These are phyloP conservation scores for Poicephalus meyeri DNA, from an alignment of 2,113 vertebrate species.

Conservation along the genomic window DNA sequence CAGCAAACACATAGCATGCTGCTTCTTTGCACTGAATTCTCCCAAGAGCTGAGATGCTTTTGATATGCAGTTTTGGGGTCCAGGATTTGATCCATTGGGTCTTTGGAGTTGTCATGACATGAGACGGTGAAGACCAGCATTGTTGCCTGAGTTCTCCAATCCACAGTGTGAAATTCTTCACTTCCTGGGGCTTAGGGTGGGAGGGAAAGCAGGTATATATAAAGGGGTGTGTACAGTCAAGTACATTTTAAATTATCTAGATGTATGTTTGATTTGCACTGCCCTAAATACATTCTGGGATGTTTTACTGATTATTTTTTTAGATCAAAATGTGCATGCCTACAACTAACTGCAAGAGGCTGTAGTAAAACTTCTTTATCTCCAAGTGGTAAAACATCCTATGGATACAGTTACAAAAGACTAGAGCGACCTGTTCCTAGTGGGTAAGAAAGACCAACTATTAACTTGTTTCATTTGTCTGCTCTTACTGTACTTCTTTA, in stretches of 20 bases:
- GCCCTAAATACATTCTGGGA: conserved; percentile 11
- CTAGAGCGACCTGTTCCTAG: conserved; percentile 75
- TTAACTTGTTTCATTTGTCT: background rate
- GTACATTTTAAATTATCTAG: background rate
- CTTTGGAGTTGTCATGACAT: background rate
- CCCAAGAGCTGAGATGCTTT: background rate
- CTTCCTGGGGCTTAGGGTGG: background rate
- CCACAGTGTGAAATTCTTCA: background rate
- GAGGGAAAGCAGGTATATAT: background rate
- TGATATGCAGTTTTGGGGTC: background rate
- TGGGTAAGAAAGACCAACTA: conserved; percentile 78
- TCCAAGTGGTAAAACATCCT: background rate
- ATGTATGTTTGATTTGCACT: background rate
- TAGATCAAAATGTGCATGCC: conserved; percentile 83
- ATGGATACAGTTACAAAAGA: conserved; percentile 82
- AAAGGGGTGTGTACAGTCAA: background rate
- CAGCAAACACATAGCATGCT: background rate
- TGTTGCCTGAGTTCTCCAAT: background rate
- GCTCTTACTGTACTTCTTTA: background rate
- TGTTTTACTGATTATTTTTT: conserved; percentile 22
- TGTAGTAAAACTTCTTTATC: background rate
- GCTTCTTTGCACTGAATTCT: background rate
- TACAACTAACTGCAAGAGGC: conserved; percentile 74
- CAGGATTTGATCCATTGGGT: background rate
- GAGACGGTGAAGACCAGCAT: background rate